Evolutionary conservation across 2,113 vertebrate species (phyloP).

Genomic region (Anser cygnoides): DNA sequence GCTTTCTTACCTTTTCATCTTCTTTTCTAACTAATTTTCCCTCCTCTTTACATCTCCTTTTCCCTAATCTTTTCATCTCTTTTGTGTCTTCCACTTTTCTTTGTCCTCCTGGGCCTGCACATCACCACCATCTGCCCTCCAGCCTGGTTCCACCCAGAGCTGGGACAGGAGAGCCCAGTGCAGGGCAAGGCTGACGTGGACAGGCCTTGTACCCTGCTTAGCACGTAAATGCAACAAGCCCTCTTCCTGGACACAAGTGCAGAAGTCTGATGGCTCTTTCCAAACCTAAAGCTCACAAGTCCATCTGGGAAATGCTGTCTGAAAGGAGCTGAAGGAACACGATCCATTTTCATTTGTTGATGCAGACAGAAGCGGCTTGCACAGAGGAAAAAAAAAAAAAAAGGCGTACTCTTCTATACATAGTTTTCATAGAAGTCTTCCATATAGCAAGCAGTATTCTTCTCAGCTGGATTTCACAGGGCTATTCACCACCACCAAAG

Average conservation of each 20-base stretch:
- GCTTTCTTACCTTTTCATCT: not conserved
- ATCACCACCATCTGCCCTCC: not conserved
- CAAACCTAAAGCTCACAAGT: not conserved
- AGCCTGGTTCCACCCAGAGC: not conserved
- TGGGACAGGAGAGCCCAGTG: not conserved
- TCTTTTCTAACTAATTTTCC: not conserved
- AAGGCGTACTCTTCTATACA: not conserved
- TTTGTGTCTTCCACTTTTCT: not conserved
- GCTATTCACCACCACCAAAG: accelerated
- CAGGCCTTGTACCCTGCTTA: not conserved
- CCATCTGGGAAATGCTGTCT: not conserved
- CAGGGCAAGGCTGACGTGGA: not conserved
- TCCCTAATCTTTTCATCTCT: not conserved
- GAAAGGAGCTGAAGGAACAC: not conserved
- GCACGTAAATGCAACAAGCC: not conserved
- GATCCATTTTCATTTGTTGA: not conserved
- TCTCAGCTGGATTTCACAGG: not conserved
- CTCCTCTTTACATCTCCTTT: not conserved
- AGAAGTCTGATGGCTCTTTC: not conserved
- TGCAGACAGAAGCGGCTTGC: not conserved
- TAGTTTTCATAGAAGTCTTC: not conserved
- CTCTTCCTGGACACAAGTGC: not conserved
- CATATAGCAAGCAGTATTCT: not conserved
- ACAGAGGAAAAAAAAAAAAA: not conserved
- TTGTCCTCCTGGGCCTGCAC: not conserved